These are phyloP conservation scores for Scyliorhinus canicula DNA, from an alignment of 2,797 vertebrate genomes.

Conservation along the genomic window DNA sequence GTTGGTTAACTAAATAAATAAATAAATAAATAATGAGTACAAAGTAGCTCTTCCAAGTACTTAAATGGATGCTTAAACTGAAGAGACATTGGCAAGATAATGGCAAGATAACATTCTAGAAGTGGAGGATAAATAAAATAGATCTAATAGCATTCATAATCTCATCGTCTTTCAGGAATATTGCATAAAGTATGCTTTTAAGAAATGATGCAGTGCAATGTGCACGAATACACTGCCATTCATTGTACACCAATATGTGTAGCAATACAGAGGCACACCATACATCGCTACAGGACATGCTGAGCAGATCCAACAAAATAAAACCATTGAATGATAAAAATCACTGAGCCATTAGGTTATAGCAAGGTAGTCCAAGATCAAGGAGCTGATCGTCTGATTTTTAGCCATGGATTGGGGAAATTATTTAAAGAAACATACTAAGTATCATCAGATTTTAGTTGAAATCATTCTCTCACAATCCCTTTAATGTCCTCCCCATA, in stretches of 20 bases:
- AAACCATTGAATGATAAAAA: neutral
- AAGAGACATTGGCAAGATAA: neutral
- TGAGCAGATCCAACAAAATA: neutral
- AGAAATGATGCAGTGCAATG: neutral
- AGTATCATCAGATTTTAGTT: too few relatives aligned
- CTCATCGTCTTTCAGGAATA: neutral
- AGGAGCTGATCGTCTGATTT: neutral
- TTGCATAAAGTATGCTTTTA: neutral
- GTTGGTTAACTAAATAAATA: neutral
- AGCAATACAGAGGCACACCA: too few relatives aligned
- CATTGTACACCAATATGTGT: neutral
- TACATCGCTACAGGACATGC: neutral
- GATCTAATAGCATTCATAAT: neutral
- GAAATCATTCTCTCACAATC: neutral
- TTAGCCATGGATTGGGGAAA: neutral
- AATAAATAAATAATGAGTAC: neutral
- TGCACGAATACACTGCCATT: neutral
- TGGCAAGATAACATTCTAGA: neutral
- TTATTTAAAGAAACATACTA: neutral
- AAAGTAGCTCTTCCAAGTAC: neutral
- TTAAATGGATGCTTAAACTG: neutral
- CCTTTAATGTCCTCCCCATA: neutral
- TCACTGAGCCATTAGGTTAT: neutral
- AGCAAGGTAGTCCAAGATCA: neutral
- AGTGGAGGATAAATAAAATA: neutral